phyloP scores from a whole-genome alignment of 2,797 vertebrate species.

The Sebastes hubbsi region DNA sequence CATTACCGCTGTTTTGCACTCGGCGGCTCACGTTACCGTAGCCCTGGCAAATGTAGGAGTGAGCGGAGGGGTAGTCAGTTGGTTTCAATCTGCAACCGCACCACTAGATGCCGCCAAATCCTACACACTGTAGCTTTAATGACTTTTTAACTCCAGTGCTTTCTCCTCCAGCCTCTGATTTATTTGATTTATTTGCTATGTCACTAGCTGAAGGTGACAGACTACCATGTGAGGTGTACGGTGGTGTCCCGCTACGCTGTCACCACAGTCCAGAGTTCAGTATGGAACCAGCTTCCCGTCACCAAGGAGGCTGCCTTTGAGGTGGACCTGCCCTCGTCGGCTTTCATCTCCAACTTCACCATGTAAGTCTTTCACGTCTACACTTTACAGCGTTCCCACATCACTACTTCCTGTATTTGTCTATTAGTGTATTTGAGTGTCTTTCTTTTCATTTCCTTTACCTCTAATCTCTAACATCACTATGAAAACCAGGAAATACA shows the following conservation, averaged over 20 bases:
- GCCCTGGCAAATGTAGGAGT: no score
- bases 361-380: constrained; percentile 79
- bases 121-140: neutral
- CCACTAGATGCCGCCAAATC: no score
- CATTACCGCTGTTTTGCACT: no score
- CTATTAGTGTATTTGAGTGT: neutral
- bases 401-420: neutral
- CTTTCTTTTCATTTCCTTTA: neutral
- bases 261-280: constrained; percentile 83
- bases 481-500: neutral
- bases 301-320: constrained; percentile 88
- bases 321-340: constrained; percentile 85
- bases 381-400: neutral
- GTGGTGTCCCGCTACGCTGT: constrained; percentile 86
- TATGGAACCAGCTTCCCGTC: constrained; percentile 84
- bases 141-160: neutral
- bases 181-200: constrained; percentile 19
- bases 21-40: no score
- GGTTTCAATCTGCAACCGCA: no score
- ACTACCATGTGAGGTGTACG: constrained; percentile 83
- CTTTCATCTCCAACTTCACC: constrained; percentile 92
- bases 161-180: neutral
- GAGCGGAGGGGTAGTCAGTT: no score
- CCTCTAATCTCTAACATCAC: neutral
- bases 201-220: constrained; percentile 83